phyloP scores from a whole-genome alignment of 2,113 vertebrate genomes.

The Lucifuga dentata region DNA sequence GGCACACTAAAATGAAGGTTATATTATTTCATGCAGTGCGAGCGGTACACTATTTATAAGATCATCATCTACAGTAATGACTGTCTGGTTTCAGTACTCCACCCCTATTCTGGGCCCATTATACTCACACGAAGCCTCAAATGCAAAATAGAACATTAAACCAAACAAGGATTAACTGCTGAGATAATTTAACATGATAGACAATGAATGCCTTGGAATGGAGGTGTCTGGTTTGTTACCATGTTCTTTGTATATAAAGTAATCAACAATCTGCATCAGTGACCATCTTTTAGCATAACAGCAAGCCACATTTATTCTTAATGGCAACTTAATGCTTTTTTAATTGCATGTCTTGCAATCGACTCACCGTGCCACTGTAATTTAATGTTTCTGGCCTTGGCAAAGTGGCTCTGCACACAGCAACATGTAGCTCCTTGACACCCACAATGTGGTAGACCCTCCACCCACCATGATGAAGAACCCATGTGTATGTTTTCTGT shows the following conservation, averaged over 20 bases:
- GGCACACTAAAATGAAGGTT: constrained; percentile 51
- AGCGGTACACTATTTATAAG: constrained; percentile 53
- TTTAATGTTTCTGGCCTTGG: constrained; percentile 33
- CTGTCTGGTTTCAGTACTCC: constrained; percentile 14
- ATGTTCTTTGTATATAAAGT: constrained; percentile 29
- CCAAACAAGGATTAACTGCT: constrained; percentile 11
- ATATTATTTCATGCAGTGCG: constrained; percentile 47
- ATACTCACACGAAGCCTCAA: constrained; percentile 5
- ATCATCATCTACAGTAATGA: constrained; percentile 49
- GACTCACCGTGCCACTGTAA: constrained; percentile 18
- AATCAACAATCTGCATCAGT: constrained; percentile 46
- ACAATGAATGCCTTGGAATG: constrained; percentile 3
- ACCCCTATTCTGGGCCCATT: constrained; percentile 14
- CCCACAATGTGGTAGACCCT: constrained; percentile 17
- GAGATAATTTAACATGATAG: constrained; percentile 12
- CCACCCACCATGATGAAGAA: constrained; percentile 54
- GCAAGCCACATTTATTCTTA: constrained; percentile 35
- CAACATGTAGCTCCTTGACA: constrained; percentile 29
- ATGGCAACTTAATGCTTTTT: constrained; percentile 52
- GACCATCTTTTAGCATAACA: constrained; percentile 17
- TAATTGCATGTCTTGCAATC: constrained; percentile 54
- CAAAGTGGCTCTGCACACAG: constrained; percentile 10
- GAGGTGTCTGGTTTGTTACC: constrained; percentile 1
- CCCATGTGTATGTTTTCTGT: constrained; percentile 46
- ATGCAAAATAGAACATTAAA: constrained; percentile 30